Percentiles rank a stretch among this genome's conserved stretches.
Conservation (phyloP, 2,113 vertebrate species). For the Semicossyphus pulcher region DNA sequence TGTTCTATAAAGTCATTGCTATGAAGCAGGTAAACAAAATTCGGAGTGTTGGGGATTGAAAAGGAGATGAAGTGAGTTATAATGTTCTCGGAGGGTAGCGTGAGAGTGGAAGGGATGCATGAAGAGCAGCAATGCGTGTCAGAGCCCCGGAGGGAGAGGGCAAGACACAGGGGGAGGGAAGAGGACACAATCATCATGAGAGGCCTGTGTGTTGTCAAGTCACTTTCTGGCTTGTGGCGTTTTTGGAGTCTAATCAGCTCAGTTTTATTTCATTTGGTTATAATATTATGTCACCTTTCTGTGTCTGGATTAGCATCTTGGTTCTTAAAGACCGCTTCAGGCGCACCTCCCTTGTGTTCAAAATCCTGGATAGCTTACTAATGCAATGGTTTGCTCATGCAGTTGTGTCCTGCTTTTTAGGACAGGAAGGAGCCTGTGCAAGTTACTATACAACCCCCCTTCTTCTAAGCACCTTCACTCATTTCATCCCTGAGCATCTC, state of each 20-base stretch:
- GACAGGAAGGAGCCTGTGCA: neutral
- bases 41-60: neutral
- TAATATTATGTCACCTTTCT: neutral
- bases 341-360: neutral
- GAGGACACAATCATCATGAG: slow-evolving; percentile 5
- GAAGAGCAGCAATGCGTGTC: slow-evolving; percentile 26
- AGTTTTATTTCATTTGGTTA: neutral
- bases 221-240: slow-evolving; percentile 15
- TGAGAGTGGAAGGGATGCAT: slow-evolving; percentile 29
- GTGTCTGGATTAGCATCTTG: neutral
- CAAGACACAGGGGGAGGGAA: slow-evolving; percentile 14
- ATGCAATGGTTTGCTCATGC: neutral
- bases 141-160: slow-evolving; percentile 16
- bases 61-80: neutral
- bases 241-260: slow-evolving; percentile 8
- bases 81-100: slow-evolving; percentile 1
- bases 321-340: neutral
- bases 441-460: neutral
- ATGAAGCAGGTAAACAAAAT: slow-evolving; percentile 13
- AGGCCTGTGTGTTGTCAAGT: slow-evolving; percentile 47
- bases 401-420: neutral
- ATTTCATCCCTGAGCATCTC: neutral
- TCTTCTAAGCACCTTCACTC: neutral
- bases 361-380: neutral
- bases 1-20: neutral